Evolutionary conservation across 2,888 invertebrate genomes (phyloP), one percentile per base, ranked within the genome.

Genomic region (Ametastegia equiseti): DNA sequence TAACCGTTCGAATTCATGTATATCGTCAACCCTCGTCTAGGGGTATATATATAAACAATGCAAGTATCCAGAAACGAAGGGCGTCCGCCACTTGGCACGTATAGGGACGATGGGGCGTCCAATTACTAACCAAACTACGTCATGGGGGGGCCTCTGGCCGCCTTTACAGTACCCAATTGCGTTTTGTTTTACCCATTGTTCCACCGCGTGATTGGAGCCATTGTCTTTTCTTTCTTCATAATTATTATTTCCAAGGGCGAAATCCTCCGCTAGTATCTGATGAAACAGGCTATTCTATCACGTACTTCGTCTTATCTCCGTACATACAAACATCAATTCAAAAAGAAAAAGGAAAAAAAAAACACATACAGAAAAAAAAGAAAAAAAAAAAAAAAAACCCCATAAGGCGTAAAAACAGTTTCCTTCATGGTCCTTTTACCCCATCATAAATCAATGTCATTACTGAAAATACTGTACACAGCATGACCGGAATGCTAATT

Each of bases 101-200:
- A n/a, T n/a, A 90, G 88, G 84, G 85, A 86, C 85, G 80, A 50
- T 80, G 81, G 45, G 87, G 81, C 88, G 89, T 90, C 91, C 91
- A 91, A 91, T 91, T 91, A 91, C 90, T 88, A 89, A 86, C 87
- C 88, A 88, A 88, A 87, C 88, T 88, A 86, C 91, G 87, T 89
- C 90, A 88, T 91, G 91, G 91, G 91, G 91, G 91, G 91, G 90
- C 91, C 87, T 88, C 86, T 42, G n/a, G n/a, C n/a, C n/a, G n/a
- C 60, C 60, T 30, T 27, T 60, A 23, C 88, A 15, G 19, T 33
- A 89, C 89, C 90, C 90, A 90, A 89, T 90, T 90, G 78, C 78
- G 78, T 78, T 78, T 78, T 78, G 90, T 91, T 91, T 89, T 90
- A 88, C 85, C 88, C 85, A 90, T 91, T 91, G 91, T 91, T 89